A percentile compares a stretch with the other conserved stretches of the same genome.
Conservation (phyloP, 2,113 vertebrate genomes). For the Platysteira castanea region DNA sequence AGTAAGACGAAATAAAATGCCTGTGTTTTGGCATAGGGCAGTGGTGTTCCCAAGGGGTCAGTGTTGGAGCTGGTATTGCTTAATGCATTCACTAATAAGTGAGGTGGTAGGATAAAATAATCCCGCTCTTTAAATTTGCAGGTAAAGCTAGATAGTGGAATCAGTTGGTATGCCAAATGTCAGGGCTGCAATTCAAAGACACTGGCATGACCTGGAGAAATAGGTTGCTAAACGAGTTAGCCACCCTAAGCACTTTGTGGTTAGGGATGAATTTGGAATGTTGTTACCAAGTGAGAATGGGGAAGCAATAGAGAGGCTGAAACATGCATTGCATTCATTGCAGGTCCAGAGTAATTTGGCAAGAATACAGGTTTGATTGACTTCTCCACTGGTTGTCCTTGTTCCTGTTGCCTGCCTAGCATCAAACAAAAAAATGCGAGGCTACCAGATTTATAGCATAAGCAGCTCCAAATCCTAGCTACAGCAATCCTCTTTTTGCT, state of each 20-base stretch:
- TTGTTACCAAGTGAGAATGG: neutral
- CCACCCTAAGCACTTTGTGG: neutral
- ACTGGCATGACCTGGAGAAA: neutral
- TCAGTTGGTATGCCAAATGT: neutral
- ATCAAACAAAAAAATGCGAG: neutral
- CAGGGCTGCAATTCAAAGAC: neutral
- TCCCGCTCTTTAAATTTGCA: neutral
- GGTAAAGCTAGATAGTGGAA: neutral
- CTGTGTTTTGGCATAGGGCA: neutral
- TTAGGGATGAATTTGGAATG: neutral
- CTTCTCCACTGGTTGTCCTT: neutral
- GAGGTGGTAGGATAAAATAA: neutral
- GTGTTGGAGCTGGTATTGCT: neutral
- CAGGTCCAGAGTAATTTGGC: constrained; percentile 27
- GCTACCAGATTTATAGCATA: neutral
- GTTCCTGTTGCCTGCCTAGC: neutral
- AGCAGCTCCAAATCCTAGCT: neutral
- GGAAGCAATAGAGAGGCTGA: neutral
- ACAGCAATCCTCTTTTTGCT: neutral
- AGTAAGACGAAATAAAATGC: neutral
- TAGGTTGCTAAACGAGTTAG: neutral
- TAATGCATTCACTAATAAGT: neutral
- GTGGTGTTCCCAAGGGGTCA: neutral
- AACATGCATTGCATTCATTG: neutral
- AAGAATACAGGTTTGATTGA: neutral